Base-by-base conservation (phyloP, 2,888 invertebrate genomes). In the Oeneis ivallda region DNA sequence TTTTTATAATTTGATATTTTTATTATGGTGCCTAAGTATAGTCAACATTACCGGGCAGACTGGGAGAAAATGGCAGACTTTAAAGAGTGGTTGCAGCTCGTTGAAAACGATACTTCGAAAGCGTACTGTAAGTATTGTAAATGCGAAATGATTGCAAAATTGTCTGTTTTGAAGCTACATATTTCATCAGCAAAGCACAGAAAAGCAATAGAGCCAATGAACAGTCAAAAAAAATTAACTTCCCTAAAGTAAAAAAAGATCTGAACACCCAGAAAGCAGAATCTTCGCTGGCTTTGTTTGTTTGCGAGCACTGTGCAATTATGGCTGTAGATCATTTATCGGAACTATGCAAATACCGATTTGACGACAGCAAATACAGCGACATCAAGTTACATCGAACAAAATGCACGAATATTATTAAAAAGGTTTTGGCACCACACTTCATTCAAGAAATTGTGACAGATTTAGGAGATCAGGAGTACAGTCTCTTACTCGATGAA, bases 181-280 rank as follows among this genome's bases (percentile, higher is more conserved):
- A 43, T 43, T 43, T 43, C 13, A 13, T 43, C 41, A 43, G 13
- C 13, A 43, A 43, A 43, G 41, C 41, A 43, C 13, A 43, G 13
- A 13, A 43, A 43, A 43, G 41, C 41, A 13, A 37, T 49, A 39
- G 60, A 63, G 47, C 63, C 63, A 43, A 13, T 43, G 13, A 43
- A 58, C 32, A 62, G 59, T 59, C 59, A 62, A 62, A 62, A 10
- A 59, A 62, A 17, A 41, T 41, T 41, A 41, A 41, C 13, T 41
- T 41, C 13, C 41, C 41, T 13, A 41, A 13, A 41, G 41, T 41
- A 13, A 41, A 41, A 41, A 41, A 41, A 41, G 41, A 66, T 66
- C 66, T 57, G 58, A 67, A 70, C 41, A 66, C 66, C 63, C 68
- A 71, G 67, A 64, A 39, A 65, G 62, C 67, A 54, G 70, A 71